Base-by-base conservation (phyloP, 2,888 invertebrate genomes). In the Ernsta delagoae region DNA sequence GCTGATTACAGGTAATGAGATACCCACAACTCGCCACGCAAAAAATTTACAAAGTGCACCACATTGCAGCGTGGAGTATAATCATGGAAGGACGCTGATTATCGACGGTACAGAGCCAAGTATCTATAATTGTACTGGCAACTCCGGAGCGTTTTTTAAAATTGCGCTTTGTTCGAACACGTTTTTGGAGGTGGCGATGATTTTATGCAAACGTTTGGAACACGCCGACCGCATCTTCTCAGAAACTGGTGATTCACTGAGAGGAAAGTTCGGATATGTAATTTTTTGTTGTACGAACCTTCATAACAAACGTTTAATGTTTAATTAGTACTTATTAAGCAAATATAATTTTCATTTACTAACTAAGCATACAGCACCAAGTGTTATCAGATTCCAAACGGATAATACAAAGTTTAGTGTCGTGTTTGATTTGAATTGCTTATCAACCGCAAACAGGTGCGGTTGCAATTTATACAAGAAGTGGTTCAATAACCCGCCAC, bases 41-140 rank as follows among this genome's bases (percentile, higher is more conserved):
- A 87, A 87, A 84, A 79, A 78, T 87, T 87, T 82, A 86, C 83
- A 82, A 87, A 86, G 77, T 76, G 76, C 77, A 77, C 59, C 34
- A 69, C 70, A 69, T 70, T 72, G 72, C 74, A 66, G 34, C 45
- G 43, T n/a, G 34, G 53, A 1, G 31, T 60, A n/a, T 59, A 43
- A 60, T 31, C 53, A 54, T 9, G 53, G 5, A 54, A 24, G 31
- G 31, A 54, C 50, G 12, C 24, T 54, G 31, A 31, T 54, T 54
- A 16, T 12, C 11, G 16, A 16, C 50, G 24, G 4, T 53, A 53
- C 16, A 8, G 16, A 24, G 24, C 53, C 12, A 50, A 50, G 50
- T 50, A 24, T 53, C 53, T 53, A 53, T 53, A 53, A 53, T 53
- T 53, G 53, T 24, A 53, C 53, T 24, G 53, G 24, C 16, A 24